Evolutionary conservation across 2,888 invertebrate species (phyloP), one percentile per base, ranked within the genome.

Genomic region (Dryococelus australis): DNA sequence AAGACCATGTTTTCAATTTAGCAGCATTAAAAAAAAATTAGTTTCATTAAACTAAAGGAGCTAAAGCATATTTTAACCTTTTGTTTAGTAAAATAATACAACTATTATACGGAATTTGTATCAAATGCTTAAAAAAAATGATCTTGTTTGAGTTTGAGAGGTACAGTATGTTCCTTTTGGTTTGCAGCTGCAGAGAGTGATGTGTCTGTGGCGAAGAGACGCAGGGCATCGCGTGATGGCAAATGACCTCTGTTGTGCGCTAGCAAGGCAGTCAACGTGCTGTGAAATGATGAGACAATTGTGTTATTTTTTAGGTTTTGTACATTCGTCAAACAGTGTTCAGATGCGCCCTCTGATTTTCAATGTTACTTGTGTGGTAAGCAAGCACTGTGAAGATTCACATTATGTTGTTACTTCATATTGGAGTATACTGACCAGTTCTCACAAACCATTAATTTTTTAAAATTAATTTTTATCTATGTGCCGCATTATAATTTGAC

Each of bases 201-300:
- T 92, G 89, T 92, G 91, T 88, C 92, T 10, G 65, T 28, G 91
- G 89, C 86, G 89, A 93, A 94, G 90, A 93, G 96, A 91, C 94
- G 96, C 92, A 95, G 96, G 91, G 93, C 94, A 90, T 95, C 95
- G 89, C 95, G 95, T 92, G 95, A 96, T 93, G 95, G 94, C 94
- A 96, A 96, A 96, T 96, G 96, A 96, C 95, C 94, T 92, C 91
- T 43, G 83, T 35, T 83, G 83, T 83, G 83, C 24, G 28, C 83
- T 83, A 83, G 83, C 83, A 83, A 83, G 28, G 20, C 83, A 16
- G 83, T 83, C 35, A 43, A 83, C 43, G 83, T 83, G 83, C 83
- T 83, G 83, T 83, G 83, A 83, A 28, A 65, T 65, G n/a, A 65
- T 20, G 16, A 65, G 65, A 65, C 65, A 65, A 65, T 65, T 65